A percentile compares a stretch with the other conserved stretches of the same genome.
phyloP scores from a whole-genome alignment of 92 coral and sea anemone genomes.

The Siderastrea radians region DNA sequence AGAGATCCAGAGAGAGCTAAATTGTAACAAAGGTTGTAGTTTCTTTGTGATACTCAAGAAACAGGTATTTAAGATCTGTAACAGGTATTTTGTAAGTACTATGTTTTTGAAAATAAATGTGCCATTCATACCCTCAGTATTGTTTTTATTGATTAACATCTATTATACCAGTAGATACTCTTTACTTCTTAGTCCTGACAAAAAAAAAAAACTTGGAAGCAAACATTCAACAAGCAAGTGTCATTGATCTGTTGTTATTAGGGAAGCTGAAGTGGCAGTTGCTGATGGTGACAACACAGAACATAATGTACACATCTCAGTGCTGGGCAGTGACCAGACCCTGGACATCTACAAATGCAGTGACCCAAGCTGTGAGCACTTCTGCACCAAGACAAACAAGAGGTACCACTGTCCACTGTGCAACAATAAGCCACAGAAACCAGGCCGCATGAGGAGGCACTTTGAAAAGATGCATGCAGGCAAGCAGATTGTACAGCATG shows the following conservation, averaged over 20 bases:
- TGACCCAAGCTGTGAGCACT: conserved; percentile 72
- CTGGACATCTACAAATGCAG: conserved; percentile 85
- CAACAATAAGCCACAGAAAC: conserved; percentile 91
- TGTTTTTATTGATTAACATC: no score
- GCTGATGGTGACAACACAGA: conserved; percentile 32
- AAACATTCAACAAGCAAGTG: background rate
- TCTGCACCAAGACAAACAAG: conserved; percentile 77
- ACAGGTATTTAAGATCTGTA: no score
- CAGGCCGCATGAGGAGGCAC: conserved; percentile 95
- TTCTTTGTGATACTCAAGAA: no score
- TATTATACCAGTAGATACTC: no score
- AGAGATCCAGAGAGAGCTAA: no score
- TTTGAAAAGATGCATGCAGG: conserved; percentile 89
- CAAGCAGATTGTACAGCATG: conserved; percentile 85
- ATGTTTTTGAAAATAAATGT: no score
- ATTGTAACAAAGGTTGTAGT: no score
- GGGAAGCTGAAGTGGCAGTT: conserved; percentile 30
- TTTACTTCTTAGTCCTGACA: no score
- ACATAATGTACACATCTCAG: conserved; percentile 72
- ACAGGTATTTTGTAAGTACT: no score
- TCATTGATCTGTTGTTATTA: background rate
- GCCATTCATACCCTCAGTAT: no score
- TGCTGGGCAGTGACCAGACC: conserved; percentile 67
- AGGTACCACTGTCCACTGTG: conserved; percentile 94
- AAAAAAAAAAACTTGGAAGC: background rate